Conservation (phyloP, 2,888 invertebrate species). For the Sepioteuthis lessoniana region DNA sequence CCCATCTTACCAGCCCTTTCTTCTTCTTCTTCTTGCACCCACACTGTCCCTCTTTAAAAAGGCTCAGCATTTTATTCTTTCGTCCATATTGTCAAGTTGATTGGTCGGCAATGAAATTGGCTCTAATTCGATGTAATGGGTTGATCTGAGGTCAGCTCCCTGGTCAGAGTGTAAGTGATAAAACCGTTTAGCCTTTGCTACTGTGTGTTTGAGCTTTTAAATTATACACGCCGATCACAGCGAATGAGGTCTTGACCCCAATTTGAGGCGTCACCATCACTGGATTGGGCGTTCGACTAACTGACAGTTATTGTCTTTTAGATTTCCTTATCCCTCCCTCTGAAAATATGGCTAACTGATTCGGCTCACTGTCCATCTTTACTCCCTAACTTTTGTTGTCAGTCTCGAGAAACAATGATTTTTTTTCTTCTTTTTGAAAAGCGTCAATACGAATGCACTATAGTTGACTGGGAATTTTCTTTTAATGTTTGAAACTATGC, state of each 20-base stretch:
- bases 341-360: not conserved
- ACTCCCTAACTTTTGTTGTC: not conserved
- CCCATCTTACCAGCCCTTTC: not conserved
- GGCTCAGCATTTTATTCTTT: not conserved
- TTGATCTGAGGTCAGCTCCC: not conserved
- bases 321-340: not conserved
- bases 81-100: not conserved
- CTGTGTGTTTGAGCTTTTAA: constrained; percentile 23
- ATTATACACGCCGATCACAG: not conserved
- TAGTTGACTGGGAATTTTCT: too few species aligned
- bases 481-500: too few species aligned
- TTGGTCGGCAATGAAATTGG: not conserved
- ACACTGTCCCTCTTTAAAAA: too few species aligned
- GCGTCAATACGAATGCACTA: not conserved
- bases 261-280: not conserved
- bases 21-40: too few species aligned
- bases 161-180: not conserved
- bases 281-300: not conserved
- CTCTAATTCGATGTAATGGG: not conserved
- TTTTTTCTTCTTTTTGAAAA: not conserved
- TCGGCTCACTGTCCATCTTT: not conserved
- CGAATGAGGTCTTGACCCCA: not conserved
- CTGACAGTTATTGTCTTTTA: not conserved
- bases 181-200: constrained; percentile 20
- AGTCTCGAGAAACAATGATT: not conserved